These are phyloP conservation scores for Rhynchophorus ferrugineus DNA, from an alignment of 1,140 invertebrate genomes.

Conservation along the genomic window DNA sequence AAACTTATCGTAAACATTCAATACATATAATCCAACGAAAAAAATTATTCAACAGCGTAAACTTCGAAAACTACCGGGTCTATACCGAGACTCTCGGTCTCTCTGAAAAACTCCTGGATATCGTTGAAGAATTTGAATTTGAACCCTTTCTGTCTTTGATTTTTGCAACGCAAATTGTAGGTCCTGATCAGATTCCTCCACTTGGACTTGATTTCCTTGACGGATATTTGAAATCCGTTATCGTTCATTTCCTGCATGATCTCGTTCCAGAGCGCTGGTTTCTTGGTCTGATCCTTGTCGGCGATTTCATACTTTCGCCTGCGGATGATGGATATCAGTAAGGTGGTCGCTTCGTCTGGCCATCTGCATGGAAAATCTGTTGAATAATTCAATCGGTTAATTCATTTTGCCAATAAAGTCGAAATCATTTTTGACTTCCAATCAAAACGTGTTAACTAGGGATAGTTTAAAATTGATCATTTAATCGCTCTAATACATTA, in stretches of 20 bases:
- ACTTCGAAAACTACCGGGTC: conserved; percentile 19
- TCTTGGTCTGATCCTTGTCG: conserved; percentile 16
- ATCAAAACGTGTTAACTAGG: too few species aligned
- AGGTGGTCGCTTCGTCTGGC: conserved; percentile 19
- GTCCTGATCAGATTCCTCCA: conserved; percentile 19
- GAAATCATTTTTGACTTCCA: background rate
- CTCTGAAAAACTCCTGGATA: conserved; percentile 18
- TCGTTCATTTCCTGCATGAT: conserved; percentile 18
- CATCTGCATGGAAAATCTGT: conserved; percentile 22
- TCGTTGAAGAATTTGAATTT: conserved; percentile 23
- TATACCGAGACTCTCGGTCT: conserved; percentile 14
- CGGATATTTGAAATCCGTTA: conserved; percentile 11
- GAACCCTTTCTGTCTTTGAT: conserved; percentile 21
- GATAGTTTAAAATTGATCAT: too few species aligned
- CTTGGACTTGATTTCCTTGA: conserved; percentile 19
- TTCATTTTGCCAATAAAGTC: too few species aligned
- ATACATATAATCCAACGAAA: too few species aligned
- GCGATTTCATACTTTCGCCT: conserved; percentile 19
- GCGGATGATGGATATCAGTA: conserved; percentile 17
- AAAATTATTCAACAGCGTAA: conserved; percentile 6
- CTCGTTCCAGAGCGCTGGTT: conserved; percentile 15
- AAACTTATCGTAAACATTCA: too few species aligned
- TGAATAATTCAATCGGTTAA: conserved; percentile 1
- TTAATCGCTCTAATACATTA: too few species aligned
- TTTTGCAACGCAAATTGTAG: conserved; percentile 18